A percentile compares a stretch with the other conserved stretches of the same genome.
These are phyloP conservation scores for Tetragonisca angustula DNA, from an alignment of 2,888 invertebrate species.

Conservation along the genomic window DNA sequence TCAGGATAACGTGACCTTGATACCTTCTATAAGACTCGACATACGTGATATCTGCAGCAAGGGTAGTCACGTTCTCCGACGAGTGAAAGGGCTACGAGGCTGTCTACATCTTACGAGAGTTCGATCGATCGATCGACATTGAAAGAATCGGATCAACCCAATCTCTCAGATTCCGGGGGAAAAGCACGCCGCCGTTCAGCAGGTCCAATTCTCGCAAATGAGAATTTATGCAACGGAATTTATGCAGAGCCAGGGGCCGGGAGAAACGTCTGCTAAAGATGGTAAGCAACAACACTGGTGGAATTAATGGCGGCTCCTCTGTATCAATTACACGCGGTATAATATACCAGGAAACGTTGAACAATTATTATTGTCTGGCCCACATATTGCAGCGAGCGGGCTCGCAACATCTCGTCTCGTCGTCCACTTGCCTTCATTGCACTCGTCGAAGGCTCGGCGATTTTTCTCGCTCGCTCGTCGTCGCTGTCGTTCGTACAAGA, in stretches of 20 bases:
- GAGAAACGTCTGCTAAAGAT: conserved; percentile 59
- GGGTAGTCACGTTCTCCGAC: conserved; percentile 59
- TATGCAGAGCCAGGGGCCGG: conserved; percentile 1
- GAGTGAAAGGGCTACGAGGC: conserved; percentile 66
- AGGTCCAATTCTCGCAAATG: conserved; percentile 5
- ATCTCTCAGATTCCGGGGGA: not conserved
- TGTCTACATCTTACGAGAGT: conserved; percentile 17
- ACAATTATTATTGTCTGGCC: conserved; percentile 81
- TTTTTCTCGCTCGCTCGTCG: conserved; percentile 29
- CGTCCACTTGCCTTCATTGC: conserved; percentile 70
- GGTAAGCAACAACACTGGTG: conserved; percentile 54
- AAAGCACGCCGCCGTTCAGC: not conserved
- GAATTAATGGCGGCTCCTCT: conserved; percentile 74
- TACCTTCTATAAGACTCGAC: conserved; percentile 56
- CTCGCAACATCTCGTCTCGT: conserved; percentile 53
- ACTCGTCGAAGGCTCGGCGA: conserved; percentile 53
- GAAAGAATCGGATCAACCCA: not conserved
- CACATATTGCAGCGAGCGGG: conserved; percentile 72
- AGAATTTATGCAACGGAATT: conserved; percentile 24
- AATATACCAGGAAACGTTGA: conserved; percentile 80
- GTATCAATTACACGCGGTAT: conserved; percentile 77
- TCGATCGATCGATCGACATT: conserved; percentile 19
- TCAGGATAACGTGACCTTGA: conserved; percentile 63
- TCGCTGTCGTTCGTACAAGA: not conserved
- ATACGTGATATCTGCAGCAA: conserved; percentile 35